Evolutionary conservation across 2,797 vertebrate species (phyloP), one percentile per base, ranked within the genome.

Genomic region (Aulostomus chinensis): DNA sequence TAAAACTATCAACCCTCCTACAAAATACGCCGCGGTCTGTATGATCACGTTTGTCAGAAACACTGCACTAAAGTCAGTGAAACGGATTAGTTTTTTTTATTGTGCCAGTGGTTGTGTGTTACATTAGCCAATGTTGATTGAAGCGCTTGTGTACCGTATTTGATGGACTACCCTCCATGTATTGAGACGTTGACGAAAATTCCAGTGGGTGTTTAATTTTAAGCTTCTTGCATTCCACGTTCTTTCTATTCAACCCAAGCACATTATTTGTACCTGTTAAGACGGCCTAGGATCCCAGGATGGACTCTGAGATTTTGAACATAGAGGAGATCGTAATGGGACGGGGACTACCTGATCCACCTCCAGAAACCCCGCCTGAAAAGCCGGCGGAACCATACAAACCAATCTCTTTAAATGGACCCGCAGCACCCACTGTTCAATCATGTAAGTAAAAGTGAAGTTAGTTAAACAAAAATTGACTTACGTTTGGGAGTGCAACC

Each of bases 311-410:
- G 21, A 81, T 91, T 63, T 67, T 92, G 76, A 91, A 92, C 58
- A 90, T 92, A 48, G 84, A 92, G 53, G 90, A 92, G 33, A 91
- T 93, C 2, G 89, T 91, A 34, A 78, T 92, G 87, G 91, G 90
- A 57, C 76, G 85, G 30, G 88, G 61, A 3, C 29, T 89, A 42
- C 78, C 88, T 0, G 82, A 87, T 29, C 78, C 81, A 10, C 76
- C 89, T 58, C 81, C 84, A 7, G 72, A 81, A 57, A 69, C 40
- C 31, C 73, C 86, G 5, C 50, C 82, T 2, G 83, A 63, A 29
- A 89, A 88, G 29, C 76, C 79, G 5, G 81, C 53, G 6, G 82
- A 81, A 21, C 49, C 84, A 0, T 86, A 74, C 59, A 86, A 81
- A 48, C 73, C 89, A 32, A 76, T 83, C 40, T 76, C 72, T 33